Evolutionary conservation across 92 coral and sea anemone species (phyloP), one percentile per base, ranked within the genome.

Genomic region (Actinostola sp.): DNA sequence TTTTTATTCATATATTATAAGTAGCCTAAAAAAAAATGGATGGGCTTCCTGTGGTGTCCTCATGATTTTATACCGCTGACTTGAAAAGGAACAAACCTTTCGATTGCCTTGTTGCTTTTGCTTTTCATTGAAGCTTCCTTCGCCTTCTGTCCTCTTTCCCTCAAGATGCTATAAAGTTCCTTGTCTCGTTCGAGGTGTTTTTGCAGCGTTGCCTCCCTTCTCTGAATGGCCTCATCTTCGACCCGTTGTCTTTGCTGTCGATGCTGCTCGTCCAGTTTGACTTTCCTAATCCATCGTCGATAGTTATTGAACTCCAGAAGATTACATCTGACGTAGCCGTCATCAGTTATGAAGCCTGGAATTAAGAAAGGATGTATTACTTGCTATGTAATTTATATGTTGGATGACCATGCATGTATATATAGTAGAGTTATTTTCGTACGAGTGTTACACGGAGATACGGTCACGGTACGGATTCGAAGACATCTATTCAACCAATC

Each of bases 281-380:
- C 74, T 42, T 88, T 94, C 5, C 98, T 72, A n/a, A 94, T 82
- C 98, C 98, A 91, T 57, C 80, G 84, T 2, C 98, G 92, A 59
- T 88, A 91, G 43, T 82, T 85, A 69, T 94, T 94, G 90, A 94
- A 94, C 61, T 94, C 98, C 60, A 82, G 84, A 67, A 94, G 80
- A 31, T 86, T 84, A 54, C 98, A 94, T 54, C 78, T 94, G 31
- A 94, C 92, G 39, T 71, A 89, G 6, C 98, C 98, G 20, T 90
- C 91, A 21, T 84, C 89, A 12, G 97, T 94, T 30, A 94, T 78
- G 66, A 88, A 91, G 35, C 97, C 98, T 94, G 56, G 1, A n/a
- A n/a, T n/a, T n/a, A n/a, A n/a, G 44, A 26, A 53, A 30, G 15
- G 3, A 0, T 9, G 0, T 68, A 0, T 15, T 23, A 2, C 34